Evolutionary conservation across 2,888 invertebrate genomes (phyloP).

Genomic region (Listrodromus nycthemerus): DNA sequence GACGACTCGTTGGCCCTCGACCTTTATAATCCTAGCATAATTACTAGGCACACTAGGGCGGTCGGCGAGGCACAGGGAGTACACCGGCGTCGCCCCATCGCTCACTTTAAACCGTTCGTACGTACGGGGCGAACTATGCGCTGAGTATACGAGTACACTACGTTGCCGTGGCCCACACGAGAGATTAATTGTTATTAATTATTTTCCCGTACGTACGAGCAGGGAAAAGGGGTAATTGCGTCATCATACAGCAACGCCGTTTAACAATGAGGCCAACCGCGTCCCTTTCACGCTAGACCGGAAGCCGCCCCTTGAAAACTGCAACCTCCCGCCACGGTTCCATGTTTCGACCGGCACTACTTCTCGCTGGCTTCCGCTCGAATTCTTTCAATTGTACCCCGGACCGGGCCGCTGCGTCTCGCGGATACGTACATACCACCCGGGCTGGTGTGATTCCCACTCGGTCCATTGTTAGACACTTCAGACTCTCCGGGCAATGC

Average conservation of each 20-base stretch:
- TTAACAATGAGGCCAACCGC: constrained; percentile 81
- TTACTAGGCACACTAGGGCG: constrained; percentile 79
- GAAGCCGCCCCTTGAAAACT: constrained; percentile 80
- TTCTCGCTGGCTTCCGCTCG: constrained; percentile 72
- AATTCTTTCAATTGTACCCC: constrained; percentile 77
- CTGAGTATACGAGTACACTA: constrained; percentile 40
- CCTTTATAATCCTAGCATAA: constrained; percentile 84
- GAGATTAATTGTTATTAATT: constrained; percentile 85
- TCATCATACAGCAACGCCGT: constrained; percentile 78
- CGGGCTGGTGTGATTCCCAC: constrained; percentile 51
- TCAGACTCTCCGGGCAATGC: constrained; percentile 57
- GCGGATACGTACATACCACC: constrained; percentile 27
- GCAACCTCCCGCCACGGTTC: constrained; percentile 71
- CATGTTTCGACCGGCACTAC: constrained; percentile 64
- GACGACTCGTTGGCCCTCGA: constrained; percentile 80
- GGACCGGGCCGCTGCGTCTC: constrained; percentile 41
- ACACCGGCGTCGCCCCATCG: constrained; percentile 46
- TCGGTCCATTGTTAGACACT: constrained; percentile 59
- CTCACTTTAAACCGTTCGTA: constrained; percentile 46
- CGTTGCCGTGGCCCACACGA: constrained; percentile 76
- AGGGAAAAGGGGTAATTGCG: constrained; percentile 77
- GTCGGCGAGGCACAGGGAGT: constrained; percentile 61
- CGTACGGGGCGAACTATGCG: constrained; percentile 32
- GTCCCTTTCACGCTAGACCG: constrained; percentile 79
- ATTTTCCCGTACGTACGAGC: constrained; percentile 78